phyloP scores from a whole-genome alignment of 1,140 invertebrate species.

The Venustaconcha ellipsiformis region DNA sequence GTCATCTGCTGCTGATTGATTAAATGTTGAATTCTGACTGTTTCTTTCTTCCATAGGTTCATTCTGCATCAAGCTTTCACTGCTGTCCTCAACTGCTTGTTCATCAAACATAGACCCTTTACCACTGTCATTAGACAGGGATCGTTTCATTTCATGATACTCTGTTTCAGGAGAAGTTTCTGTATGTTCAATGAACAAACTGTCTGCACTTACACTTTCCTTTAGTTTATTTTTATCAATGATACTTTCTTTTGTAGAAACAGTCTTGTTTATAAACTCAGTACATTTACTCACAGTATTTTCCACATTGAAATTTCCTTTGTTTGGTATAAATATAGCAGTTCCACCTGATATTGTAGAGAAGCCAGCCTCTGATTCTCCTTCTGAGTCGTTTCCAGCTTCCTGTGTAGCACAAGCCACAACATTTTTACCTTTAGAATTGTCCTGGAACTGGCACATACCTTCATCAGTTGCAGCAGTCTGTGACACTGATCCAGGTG shows the following conservation, averaged over 20 bases:
- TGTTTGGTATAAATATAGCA: too few species aligned
- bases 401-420: conserved; percentile 1
- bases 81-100: conserved; percentile 13
- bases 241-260: too few species aligned
- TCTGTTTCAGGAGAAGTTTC: background rate
- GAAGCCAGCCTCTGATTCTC: conserved; percentile 46
- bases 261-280: too few species aligned
- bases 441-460: background rate
- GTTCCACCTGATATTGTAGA: conserved; percentile 43
- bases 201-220: conserved; percentile 42
- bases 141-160: conserved; percentile 37
- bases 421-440: background rate
- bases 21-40: background rate
- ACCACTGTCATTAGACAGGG: conserved; percentile 52
- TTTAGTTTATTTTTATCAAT: too few species aligned
- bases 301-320: too few species aligned
- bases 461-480: too few species aligned
- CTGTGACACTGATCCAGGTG: conserved; percentile 19
- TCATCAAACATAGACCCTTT: conserved; percentile 53
- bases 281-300: too few species aligned
- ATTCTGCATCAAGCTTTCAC: background rate
- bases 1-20: background rate
- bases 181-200: conserved; percentile 43
- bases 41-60: too few species aligned
- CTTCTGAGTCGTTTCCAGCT: conserved; percentile 32